A percentile compares a stretch with the other conserved stretches of the same genome.
These are phyloP conservation scores for Rhegmatorhina hoffmannsi DNA, from an alignment of 2,113 vertebrate species.

Conservation along the genomic window DNA sequence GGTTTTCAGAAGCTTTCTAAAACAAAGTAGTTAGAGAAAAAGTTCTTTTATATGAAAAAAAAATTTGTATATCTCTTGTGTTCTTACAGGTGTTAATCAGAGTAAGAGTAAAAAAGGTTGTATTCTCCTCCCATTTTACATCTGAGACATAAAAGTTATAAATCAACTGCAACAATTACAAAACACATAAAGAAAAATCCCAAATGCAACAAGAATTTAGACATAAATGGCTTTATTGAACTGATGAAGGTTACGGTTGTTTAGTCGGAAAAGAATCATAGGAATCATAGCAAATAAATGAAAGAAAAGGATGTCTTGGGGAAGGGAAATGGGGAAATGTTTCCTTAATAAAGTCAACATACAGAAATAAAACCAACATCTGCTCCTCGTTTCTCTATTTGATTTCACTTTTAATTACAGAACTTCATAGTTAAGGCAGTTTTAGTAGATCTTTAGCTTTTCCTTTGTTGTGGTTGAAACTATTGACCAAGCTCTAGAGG, in stretches of 20 bases:
- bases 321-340: conserved; percentile 33
- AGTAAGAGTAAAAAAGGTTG: conserved; percentile 33
- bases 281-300: conserved; percentile 38
- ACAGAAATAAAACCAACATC: conserved; percentile 60
- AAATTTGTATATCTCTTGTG: conserved; percentile 50
- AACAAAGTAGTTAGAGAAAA: conserved; percentile 72
- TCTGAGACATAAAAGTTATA: conserved; percentile 50
- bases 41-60: conserved; percentile 51
- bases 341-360: conserved; percentile 60
- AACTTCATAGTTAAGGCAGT: conserved; percentile 23
- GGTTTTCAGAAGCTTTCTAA: conserved; percentile 77
- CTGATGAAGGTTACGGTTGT: conserved; percentile 2
- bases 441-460: background rate
- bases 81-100: conserved; percentile 58
- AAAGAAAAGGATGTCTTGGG: conserved; percentile 32
- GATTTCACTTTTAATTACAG: conserved; percentile 66
- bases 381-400: conserved; percentile 40
- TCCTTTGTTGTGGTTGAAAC: background rate
- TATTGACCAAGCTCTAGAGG: background rate
- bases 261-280: conserved; percentile 30
- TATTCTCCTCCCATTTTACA: conserved; percentile 41
- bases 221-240: conserved; percentile 41
- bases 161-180: conserved; percentile 48
- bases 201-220: conserved; percentile 49
- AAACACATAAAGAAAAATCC: conserved; percentile 48